A percentile compares a stretch with the other conserved stretches of the same genome.
phyloP scores from a whole-genome alignment of 2,113 vertebrate genomes.

The Aphyosemion australe region DNA sequence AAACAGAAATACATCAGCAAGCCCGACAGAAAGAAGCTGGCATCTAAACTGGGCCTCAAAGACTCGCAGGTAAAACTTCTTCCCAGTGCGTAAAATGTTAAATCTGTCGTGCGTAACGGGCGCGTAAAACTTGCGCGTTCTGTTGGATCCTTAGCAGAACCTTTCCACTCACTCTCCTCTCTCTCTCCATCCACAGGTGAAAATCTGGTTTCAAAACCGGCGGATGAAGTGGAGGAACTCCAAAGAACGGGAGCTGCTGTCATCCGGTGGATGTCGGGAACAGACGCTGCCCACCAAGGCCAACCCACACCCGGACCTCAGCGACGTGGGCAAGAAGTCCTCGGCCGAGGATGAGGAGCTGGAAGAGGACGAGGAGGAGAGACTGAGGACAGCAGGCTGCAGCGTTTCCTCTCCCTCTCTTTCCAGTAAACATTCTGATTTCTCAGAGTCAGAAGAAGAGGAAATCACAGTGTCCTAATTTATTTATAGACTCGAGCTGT shows the following conservation, averaged over 20 bases:
- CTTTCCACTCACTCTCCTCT: not conserved
- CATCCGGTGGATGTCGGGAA: conserved; percentile 93
- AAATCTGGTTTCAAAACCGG: conserved; percentile 99
- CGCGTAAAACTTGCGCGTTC: not conserved
- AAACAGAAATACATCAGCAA: conserved; percentile 99
- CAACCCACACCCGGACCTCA: conserved; percentile 98
- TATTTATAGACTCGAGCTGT: conserved; percentile 50
- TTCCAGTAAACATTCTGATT: conserved; percentile 93
- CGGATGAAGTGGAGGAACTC: conserved; percentile 99
- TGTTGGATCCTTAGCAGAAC: not conserved
- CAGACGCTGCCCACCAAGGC: conserved; percentile 97
- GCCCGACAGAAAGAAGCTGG: conserved; percentile 94
- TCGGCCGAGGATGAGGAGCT: conserved; percentile 77
- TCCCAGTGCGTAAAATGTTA: not conserved
- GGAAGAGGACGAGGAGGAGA: conserved; percentile 46
- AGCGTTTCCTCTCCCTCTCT: conserved; percentile 83
- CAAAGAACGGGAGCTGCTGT: conserved; percentile 95
- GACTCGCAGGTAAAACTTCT: conserved; percentile 88
- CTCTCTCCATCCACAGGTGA: conserved; percentile 80
- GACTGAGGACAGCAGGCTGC: conserved; percentile 70
- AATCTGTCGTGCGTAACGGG: conserved; percentile 1
- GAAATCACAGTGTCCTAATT: conserved; percentile 95
- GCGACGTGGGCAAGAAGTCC: conserved; percentile 91
- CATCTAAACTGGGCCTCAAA: conserved; percentile 91
- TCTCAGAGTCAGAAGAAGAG: conserved; percentile 92